Conservation (phyloP, 2,113 vertebrate species). For the Piaya cayana region DNA sequence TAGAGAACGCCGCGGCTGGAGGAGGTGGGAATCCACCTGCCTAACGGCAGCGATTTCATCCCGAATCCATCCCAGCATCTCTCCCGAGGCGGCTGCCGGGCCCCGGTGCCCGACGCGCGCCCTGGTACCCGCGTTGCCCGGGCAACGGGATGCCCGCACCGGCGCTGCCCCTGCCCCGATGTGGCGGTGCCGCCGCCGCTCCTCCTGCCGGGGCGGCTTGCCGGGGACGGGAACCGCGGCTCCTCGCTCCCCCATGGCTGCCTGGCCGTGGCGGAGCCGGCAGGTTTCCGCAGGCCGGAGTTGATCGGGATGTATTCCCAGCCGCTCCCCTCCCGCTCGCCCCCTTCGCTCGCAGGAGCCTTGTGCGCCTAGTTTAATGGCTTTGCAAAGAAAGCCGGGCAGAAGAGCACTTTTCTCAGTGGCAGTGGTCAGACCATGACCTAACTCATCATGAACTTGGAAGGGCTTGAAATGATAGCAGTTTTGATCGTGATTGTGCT, state of each 20-base stretch:
- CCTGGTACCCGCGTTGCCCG: conserved; percentile 71
- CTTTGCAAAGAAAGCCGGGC: conserved; percentile 75
- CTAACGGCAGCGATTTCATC: rapidly evolving
- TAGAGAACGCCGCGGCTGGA: rapidly evolving
- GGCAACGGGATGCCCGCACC: conserved; percentile 73
- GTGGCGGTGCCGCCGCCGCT: background rate
- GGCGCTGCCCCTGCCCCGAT: background rate
- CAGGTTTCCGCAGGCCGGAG: conserved; percentile 11
- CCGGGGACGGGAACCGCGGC: background rate
- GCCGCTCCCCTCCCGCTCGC: conserved; percentile 52
- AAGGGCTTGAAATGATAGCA: conserved; percentile 98
- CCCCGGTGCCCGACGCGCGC: conserved; percentile 4
- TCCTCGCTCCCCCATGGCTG: conserved; percentile 28
- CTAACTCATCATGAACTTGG: conserved; percentile 93
- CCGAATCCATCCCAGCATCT: background rate
- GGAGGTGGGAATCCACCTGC: background rate
- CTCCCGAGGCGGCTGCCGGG: background rate
- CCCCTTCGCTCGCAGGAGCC: conserved; percentile 62
- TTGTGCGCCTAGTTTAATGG: conserved; percentile 83
- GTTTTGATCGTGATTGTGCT: conserved; percentile 94
- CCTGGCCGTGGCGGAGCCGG: conserved; percentile 21
- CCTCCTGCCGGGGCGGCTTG: background rate
- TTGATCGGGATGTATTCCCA: conserved; percentile 48
- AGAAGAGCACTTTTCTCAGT: conserved; percentile 71
- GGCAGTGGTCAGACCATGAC: conserved; percentile 83